Evolutionary conservation across 2,888 invertebrate species (phyloP), one percentile per base, ranked within the genome.

Genomic region (Alloscopus bannaensis): DNA sequence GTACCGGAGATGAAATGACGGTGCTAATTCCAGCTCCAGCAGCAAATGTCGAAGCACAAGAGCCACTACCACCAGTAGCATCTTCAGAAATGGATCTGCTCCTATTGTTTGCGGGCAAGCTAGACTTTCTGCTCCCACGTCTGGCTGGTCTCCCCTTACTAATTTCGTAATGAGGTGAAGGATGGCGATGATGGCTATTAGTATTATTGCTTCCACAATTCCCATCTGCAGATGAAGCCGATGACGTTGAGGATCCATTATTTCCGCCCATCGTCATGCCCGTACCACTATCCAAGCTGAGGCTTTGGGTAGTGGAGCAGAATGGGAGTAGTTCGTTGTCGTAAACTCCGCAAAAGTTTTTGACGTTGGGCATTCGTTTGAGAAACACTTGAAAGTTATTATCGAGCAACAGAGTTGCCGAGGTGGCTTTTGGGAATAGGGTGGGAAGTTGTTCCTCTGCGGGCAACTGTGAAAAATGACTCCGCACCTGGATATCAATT

Each of bases 301-400:
- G 24, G 26, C 69, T 69, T 36, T 76, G 76, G 11, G 76, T 69
- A 29, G 76, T 62, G 3, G 70, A 60, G 29, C 55, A 60, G 31
- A 80, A 77, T 36, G 76, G 70, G 13, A 81, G 50, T 22, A 81
- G 47, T 59, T 81, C 81, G 70, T 81, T 77, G 72, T 81, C 81
- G 47, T 66, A 81, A 29, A 81, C 77, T 42, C 81, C 81, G n/a
- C 65, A 72, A 31, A 81, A 77, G 26, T 26, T 45, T 18, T 77
- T 45, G 6, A 81, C 77, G 28, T 68, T 45, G 8, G 77, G 77
- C 81, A 81, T 77, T 47, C 81, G 16, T 1, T 42, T 29, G 28
- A 81, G 55, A 55, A 81, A 81, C 26, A 76, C 66, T 62, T 77
- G 71, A 45, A 81, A 72, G 65, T 81, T 81, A 50, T 76, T 76